A percentile compares a stretch with the other conserved stretches of the same genome.
Conservation (phyloP, 2,797 vertebrate genomes). For the Liparis tanakae region DNA sequence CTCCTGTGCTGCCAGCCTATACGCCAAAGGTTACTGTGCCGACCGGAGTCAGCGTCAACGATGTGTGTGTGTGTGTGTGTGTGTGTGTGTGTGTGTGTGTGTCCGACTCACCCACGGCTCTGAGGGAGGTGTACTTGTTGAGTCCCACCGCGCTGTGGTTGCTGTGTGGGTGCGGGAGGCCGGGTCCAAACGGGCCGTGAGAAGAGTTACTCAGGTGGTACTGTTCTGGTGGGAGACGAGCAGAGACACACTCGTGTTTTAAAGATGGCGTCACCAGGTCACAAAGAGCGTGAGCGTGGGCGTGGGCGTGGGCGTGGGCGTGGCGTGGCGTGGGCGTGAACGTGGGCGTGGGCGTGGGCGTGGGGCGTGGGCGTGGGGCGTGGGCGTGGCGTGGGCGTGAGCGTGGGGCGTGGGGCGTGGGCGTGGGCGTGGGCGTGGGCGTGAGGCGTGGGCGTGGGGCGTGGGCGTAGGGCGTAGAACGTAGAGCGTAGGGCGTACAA, state of each 20-base stretch:
- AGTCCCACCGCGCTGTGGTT: constrained; percentile 84
- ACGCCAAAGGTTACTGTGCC: constrained; percentile 68
- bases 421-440: too few species aligned
- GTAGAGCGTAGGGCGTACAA: too few species aligned
- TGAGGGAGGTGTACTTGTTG: constrained; percentile 87
- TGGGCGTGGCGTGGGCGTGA: too few species aligned
- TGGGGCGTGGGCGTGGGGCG: too few species aligned
- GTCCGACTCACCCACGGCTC: constrained; percentile 88
- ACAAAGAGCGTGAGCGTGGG: too few species aligned
- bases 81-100: constrained; percentile 34
- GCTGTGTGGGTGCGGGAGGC: constrained; percentile 82
- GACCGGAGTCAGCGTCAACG: constrained; percentile 54
- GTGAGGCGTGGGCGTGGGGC: too few species aligned
- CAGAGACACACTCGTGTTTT: not conserved
- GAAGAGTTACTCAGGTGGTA: constrained; percentile 86
- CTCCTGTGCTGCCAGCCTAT: constrained; percentile 39
- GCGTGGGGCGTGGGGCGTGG: too few species aligned
- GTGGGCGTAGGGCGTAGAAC: too few species aligned
- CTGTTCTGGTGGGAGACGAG: constrained; percentile 82
- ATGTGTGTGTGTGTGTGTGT: constrained; percentile 40
- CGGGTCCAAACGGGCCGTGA: constrained; percentile 75
- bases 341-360: too few species aligned
- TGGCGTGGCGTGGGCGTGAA: too few species aligned
- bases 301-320: too few species aligned
- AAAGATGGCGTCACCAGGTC: not conserved